Percentiles rank a stretch among this genome's conserved stretches.
phyloP scores from a whole-genome alignment of 1,140 invertebrate species.

The Drosophila burlai region DNA sequence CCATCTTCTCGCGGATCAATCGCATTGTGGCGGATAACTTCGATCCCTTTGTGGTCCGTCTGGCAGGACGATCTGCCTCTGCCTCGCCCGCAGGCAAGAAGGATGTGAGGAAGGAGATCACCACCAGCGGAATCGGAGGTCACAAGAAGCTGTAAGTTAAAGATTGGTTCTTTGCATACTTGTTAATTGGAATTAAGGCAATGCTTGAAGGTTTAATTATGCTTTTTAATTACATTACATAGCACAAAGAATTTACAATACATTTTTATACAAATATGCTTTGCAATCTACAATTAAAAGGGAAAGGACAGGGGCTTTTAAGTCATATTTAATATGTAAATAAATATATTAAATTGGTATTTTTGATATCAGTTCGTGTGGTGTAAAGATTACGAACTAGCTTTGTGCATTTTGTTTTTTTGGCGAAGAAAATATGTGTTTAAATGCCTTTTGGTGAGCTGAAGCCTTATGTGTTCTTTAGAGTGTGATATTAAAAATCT shows the following conservation, averaged over 20 bases:
- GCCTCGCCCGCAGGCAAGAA: slow-evolving; percentile 50
- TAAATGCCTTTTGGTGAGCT: background rate
- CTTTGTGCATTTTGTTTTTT: no score
- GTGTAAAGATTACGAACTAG: no score
- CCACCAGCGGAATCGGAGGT: slow-evolving; percentile 39
- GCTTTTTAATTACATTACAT: background rate
- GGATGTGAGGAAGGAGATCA: slow-evolving; percentile 36
- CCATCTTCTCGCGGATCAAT: slow-evolving; percentile 91
- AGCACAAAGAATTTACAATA: background rate
- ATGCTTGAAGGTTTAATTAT: background rate
- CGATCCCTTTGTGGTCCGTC: slow-evolving; percentile 92
- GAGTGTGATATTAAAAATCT: background rate
- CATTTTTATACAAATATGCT: background rate
- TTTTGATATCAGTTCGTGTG: background rate
- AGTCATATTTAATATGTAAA: background rate
- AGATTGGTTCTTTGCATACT: background rate
- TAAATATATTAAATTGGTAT: background rate
- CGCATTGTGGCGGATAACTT: slow-evolving; percentile 91
- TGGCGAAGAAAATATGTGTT: no score
- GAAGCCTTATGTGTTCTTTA: background rate
- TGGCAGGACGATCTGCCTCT: slow-evolving; percentile 87
- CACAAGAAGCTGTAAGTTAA: slow-evolving; percentile 79
- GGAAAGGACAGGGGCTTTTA: background rate
- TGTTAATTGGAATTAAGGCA: background rate
- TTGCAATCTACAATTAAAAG: no score